phyloP scores from a whole-genome alignment of 1,140 invertebrate species.

The Prorops nasuta region DNA sequence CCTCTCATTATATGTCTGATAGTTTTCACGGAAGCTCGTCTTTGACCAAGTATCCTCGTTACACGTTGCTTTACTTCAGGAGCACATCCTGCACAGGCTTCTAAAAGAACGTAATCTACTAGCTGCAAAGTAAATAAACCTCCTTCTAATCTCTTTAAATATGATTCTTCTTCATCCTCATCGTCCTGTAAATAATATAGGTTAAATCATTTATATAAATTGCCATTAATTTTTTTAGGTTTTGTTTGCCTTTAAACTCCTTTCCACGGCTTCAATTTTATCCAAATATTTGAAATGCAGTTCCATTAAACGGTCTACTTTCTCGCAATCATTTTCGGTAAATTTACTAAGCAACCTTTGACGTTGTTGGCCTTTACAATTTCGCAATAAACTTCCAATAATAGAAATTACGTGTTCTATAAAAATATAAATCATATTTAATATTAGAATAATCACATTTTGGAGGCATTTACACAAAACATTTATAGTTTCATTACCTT shows the following conservation, averaged over 20 bases:
- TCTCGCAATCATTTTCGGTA: constrained; percentile 97
- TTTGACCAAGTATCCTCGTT: constrained; percentile 82
- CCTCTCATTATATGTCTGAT: constrained; percentile 93
- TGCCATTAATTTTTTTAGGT: no score
- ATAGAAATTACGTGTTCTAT: constrained; percentile 93
- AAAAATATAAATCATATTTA: constrained; percentile 28
- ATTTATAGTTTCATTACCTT: constrained; percentile 63
- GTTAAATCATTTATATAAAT: constrained; percentile 13
- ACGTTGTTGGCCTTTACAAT: constrained; percentile 86
- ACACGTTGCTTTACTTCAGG: constrained; percentile 84
- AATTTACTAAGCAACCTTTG: constrained; percentile 94
- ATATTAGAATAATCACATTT: neutral
- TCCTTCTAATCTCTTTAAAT: constrained; percentile 84
- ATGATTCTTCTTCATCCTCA: constrained; percentile 80
- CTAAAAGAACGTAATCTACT: constrained; percentile 93
- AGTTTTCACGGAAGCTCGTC: constrained; percentile 90
- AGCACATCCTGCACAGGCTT: constrained; percentile 79
- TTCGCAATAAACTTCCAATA: constrained; percentile 88
- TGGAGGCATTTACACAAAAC: no score
- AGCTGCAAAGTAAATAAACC: constrained; percentile 95
- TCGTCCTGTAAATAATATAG: constrained; percentile 54
- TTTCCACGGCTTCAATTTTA: constrained; percentile 87
- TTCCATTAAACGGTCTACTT: constrained; percentile 94
- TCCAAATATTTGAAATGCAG: constrained; percentile 97
- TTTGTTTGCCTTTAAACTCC: constrained; percentile 51